Percentiles rank a stretch among this genome's conserved stretches.
Conservation (phyloP, 2,888 invertebrate genomes). For the Tetrapedia diversipes region DNA sequence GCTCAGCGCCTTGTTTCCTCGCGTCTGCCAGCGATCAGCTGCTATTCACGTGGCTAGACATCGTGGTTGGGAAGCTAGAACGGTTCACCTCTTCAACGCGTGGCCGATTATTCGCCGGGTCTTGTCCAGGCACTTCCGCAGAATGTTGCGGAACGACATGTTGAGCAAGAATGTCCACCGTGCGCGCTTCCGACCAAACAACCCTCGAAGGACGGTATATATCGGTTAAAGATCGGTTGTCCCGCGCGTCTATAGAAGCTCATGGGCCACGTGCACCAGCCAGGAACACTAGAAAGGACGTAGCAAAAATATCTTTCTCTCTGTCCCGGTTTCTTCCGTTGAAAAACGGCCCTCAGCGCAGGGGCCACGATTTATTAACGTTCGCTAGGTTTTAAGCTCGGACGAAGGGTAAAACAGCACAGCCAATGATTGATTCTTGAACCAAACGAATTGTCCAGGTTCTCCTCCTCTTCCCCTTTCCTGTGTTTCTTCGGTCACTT, state of each 20-base stretch:
- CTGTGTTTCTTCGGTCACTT: slow-evolving; percentile 1
- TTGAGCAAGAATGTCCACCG: slow-evolving; percentile 33
- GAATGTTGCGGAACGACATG: slow-evolving; percentile 75
- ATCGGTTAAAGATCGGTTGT: too few relatives aligned
- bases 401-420: slow-evolving; percentile 61
- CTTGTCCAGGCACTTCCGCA: slow-evolving; percentile 75
- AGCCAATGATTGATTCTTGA: slow-evolving; percentile 62
- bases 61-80: neutral
- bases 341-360: too few relatives aligned
- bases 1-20: neutral
- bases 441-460: slow-evolving; percentile 9
- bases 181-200: too few relatives aligned
- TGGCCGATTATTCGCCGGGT: slow-evolving; percentile 71
- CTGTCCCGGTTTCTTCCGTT: neutral
- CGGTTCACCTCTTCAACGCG: slow-evolving; percentile 68
- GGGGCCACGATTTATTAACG: neutral
- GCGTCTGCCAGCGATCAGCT: slow-evolving; percentile 48
- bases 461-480: neutral
- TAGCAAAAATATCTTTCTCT: slow-evolving; percentile 75
- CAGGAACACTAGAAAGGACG: slow-evolving; percentile 51
- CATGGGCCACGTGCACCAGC: neutral
- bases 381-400: slow-evolving; percentile 64
- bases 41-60: slow-evolving; percentile 2
- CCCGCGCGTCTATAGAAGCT: too few relatives aligned
- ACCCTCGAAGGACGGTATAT: neutral